Evolutionary conservation across 2,113 vertebrate species (phyloP), one percentile per base, ranked within the genome.

Genomic region (Galbula dea): DNA sequence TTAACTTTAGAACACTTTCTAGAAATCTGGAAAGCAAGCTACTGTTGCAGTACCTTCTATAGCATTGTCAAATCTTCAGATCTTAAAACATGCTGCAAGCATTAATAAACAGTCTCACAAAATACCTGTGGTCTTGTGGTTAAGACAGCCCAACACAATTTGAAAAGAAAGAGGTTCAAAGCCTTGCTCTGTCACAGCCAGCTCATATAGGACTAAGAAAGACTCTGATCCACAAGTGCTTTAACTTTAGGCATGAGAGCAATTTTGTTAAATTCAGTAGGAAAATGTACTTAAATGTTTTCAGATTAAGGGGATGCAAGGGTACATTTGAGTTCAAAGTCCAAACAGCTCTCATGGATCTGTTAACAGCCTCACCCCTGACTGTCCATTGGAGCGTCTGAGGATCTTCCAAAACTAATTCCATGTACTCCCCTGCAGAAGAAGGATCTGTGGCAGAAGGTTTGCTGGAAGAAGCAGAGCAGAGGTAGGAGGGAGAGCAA

Each of bases 101-200:
- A 77, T 86, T 88, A 94, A 89, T 78, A 24, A 96, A n/a, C 83
- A 86, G 79, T 22, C 87, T 95, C 48, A 71, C 39, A 83, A 92
- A 95, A 95, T 95, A 95, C 85, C 87, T 95, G 91, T 88, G 96
- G 93, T 92, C 89, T 94, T 86, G 91, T 91, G 93, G 93, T 83
- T 91, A 80, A 91, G 72, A 45, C 84, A 91, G 65, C 68, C 26
- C 43, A 83, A 83, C 48, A 75, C 18, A 45, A 1, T 93, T 91
- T 91, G 85, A 94, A 86, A 93, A 91, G 74, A 72, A 89, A 71
- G 63, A 73, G 3, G 18, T 91, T 96, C 91, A 93, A 94, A 95
- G 78, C 39, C 57, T 83, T 81, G 51, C 46, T 68, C 32, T 67
- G 46, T 71, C 67, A 88, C 73, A 88, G 75, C n/a, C 78, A 88